Base-by-base conservation (phyloP, 2,797 vertebrate genomes). In the Girardinus metallicus region DNA sequence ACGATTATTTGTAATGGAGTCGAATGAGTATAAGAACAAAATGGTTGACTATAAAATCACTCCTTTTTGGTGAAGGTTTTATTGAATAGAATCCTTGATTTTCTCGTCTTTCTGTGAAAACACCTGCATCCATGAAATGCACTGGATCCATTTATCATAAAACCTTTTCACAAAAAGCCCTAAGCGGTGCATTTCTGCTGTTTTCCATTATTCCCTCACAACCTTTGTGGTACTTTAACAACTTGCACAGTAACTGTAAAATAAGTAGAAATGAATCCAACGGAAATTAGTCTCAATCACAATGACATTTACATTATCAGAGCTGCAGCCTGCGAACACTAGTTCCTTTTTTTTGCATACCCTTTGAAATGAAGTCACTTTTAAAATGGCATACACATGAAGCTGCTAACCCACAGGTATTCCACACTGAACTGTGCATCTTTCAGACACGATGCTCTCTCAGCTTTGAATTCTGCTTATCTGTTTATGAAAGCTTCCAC, bases 191-290 rank as follows among this genome's bases (percentile, higher is more conserved):
- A 43, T 43, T 70, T 70, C 66, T 43, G 23, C 66, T 43, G 39
- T 26, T 36, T 74, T 51, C 79, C 46, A 71, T 81, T 68, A 87
- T 78, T 77, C 73, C 77, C 66, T 57, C 75, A 64, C 86, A 88
- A 91, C 88, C 87, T 91, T 89, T 87, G 41, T 89, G 83, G 74
- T 86, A 86, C 89, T 89, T 89, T 86, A 88, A 86, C 57, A 10
- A 0, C 66, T 72, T 81, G 73, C 75, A 88, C 83, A 86, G 83
- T 74, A 46, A 70, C 51, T 86, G 53, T 76, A 10, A n/a, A 57
- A 57, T 26, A 81, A 88, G 86, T 83, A 77, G 68, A 87, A 91
- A 88, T 84, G 73, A 80, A 79, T 39, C 3, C 75, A 85, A 85
- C 78, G 83, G 60, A 10, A 75, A 84, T 80, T 77, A 85, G 13